Percentiles rank a stretch among this genome's conserved stretches.
Evolutionary conservation across 2,888 invertebrate genomes (phyloP).

Genomic region (Drosophila demipolita): DNA sequence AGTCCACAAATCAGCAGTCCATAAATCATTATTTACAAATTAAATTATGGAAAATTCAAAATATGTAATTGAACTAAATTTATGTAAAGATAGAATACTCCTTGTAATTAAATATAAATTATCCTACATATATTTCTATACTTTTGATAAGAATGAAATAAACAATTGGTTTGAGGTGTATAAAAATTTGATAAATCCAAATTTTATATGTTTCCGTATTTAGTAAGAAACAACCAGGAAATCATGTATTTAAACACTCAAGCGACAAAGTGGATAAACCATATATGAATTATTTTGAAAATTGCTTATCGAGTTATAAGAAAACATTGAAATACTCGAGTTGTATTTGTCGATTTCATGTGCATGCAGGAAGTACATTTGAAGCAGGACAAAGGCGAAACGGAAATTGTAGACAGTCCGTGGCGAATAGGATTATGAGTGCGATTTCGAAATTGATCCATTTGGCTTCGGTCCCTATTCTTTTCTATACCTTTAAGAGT

Average conservation of each 20-base stretch:
- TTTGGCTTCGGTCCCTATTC: constrained; percentile 36
- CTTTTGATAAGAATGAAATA: not conserved
- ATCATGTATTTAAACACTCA: not conserved
- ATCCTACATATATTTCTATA: too few relatives aligned
- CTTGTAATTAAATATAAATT: not conserved
- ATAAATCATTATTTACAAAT: not conserved
- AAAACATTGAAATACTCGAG: constrained; percentile 13
- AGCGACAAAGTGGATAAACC: too few relatives aligned
- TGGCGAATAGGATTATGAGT: constrained; percentile 37
- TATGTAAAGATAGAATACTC: not conserved
- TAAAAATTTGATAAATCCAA: not conserved
- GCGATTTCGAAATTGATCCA: constrained; percentile 30
- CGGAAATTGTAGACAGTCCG: constrained; percentile 15
- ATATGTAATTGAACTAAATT: not conserved
- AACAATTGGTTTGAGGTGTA: not conserved
- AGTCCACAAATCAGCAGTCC: not conserved
- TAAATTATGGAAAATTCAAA: not conserved
- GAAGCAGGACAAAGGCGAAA: constrained; percentile 11
- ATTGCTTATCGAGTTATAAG: constrained; percentile 36
- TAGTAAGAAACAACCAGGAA: not conserved
- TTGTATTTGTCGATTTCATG: constrained; percentile 1
- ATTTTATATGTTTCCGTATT: not conserved
- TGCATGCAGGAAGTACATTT: not conserved
- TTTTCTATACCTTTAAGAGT: not conserved
- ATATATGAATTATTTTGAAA: not conserved